Conservation (phyloP, 2,797 vertebrate genomes). For the Sciurus vulgaris region DNA sequence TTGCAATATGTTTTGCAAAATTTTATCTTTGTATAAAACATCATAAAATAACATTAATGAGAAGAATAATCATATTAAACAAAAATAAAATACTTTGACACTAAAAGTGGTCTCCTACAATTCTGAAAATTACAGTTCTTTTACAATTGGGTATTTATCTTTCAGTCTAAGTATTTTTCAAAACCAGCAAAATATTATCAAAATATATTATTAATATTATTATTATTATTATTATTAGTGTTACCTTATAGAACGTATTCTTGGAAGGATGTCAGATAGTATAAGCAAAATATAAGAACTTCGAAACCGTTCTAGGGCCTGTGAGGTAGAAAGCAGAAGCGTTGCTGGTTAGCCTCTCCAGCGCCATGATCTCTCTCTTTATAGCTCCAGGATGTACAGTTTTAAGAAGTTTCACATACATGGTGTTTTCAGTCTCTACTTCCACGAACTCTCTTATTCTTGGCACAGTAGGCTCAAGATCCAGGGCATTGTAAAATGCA, state of each 20-base stretch:
- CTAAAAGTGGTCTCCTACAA: background rate
- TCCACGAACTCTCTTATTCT: constrained; percentile 32
- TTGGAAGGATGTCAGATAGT: background rate
- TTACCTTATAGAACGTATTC: background rate
- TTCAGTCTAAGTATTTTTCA: background rate
- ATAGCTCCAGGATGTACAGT: background rate
- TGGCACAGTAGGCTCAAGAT: background rate
- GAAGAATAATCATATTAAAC: background rate
- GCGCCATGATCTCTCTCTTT: background rate
- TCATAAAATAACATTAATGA: background rate
- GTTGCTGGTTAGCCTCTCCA: background rate
- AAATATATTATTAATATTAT: too few relatives aligned
- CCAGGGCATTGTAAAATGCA: constrained; percentile 45
- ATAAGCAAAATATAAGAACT: background rate
- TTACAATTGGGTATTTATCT: background rate
- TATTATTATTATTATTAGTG: too few relatives aligned
- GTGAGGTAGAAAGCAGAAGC: background rate
- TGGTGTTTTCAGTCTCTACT: background rate
- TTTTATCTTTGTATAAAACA: background rate
- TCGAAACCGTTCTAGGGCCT: background rate
- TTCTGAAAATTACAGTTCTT: background rate
- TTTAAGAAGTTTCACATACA: constrained; percentile 64
- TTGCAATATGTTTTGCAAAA: background rate
- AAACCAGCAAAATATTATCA: background rate
- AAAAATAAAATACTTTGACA: background rate